A percentile compares a stretch with the other conserved stretches of the same genome.
Evolutionary conservation across 2,888 invertebrate genomes (phyloP).

Genomic region (Euproctis similis): DNA sequence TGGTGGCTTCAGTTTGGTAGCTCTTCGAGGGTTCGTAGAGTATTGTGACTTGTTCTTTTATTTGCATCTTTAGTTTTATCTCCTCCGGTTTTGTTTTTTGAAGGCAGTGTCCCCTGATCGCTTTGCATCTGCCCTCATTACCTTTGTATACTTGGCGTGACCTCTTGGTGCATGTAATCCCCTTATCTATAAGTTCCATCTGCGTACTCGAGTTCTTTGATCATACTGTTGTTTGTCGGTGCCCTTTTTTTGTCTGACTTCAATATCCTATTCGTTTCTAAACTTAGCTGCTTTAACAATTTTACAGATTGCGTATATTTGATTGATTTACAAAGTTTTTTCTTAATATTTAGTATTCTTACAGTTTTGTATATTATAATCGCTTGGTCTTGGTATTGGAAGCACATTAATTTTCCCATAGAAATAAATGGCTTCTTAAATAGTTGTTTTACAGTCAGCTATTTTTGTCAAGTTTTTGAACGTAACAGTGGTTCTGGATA

Average conservation of each 20-base stretch:
- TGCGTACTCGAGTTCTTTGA: slow-evolving; percentile 36
- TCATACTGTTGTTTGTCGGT: slow-evolving; percentile 32
- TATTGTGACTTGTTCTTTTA: slow-evolving; percentile 52
- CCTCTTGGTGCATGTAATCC: slow-evolving; percentile 75
- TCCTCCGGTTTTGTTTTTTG: slow-evolving; percentile 74
- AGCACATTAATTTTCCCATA: slow-evolving; percentile 52
- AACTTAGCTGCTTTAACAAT: slow-evolving; percentile 57
- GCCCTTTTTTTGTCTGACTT: slow-evolving; percentile 40
- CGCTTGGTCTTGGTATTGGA: slow-evolving; percentile 60
- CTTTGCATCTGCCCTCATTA: slow-evolving; percentile 70
- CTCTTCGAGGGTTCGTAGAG: slow-evolving; percentile 46
- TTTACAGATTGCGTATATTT: slow-evolving; percentile 41
- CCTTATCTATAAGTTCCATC: slow-evolving; percentile 51
- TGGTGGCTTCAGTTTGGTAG: slow-evolving; percentile 51
- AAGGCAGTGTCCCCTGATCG: slow-evolving; percentile 76
- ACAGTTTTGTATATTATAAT: slow-evolving; percentile 32
- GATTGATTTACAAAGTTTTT: slow-evolving; percentile 40
- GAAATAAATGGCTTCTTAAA: slow-evolving; percentile 61
- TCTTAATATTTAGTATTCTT: slow-evolving; percentile 31
- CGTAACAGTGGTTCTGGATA: slow-evolving; percentile 39
- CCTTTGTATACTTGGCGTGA: slow-evolving; percentile 72
- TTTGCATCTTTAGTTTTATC: slow-evolving; percentile 54
- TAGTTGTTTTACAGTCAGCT: slow-evolving; percentile 41
- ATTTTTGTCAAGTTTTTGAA: slow-evolving; percentile 32
- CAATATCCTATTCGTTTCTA: slow-evolving; percentile 37